Percentiles rank a stretch among this genome's conserved stretches.
Evolutionary conservation across 2,113 vertebrate species (phyloP).

Genomic region (Poeciliopsis retropinna): DNA sequence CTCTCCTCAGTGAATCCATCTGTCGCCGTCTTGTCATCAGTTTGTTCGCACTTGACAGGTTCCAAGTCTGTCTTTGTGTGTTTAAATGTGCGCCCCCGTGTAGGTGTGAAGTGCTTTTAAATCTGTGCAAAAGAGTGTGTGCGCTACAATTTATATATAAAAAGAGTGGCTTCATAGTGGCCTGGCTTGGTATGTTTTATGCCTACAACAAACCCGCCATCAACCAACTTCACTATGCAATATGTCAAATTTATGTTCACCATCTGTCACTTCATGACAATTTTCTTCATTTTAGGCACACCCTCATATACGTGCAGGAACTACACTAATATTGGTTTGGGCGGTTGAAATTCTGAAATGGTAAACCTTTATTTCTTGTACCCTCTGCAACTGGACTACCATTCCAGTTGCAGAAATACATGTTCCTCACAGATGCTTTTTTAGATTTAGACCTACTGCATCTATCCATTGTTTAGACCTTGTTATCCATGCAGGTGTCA

Average conservation of each 20-base stretch:
- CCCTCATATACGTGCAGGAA: neutral
- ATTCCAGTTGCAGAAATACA: neutral
- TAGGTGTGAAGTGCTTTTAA: slow-evolving; percentile 62
- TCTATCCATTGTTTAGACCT: neutral
- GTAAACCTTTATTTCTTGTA: neutral
- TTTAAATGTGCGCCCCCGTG: slow-evolving; percentile 67
- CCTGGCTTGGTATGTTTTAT: neutral
- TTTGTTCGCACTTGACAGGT: slow-evolving; percentile 77
- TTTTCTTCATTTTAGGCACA: too few relatives aligned
- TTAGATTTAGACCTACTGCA: neutral
- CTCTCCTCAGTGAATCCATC: slow-evolving; percentile 77
- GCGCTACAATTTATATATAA: slow-evolving; percentile 33
- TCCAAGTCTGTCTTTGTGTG: slow-evolving; percentile 71
- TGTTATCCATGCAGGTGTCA: too few relatives aligned
- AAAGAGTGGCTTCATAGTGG: slow-evolving; percentile 55
- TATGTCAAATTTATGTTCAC: too few relatives aligned
- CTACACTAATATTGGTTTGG: neutral
- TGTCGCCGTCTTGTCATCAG: slow-evolving; percentile 74
- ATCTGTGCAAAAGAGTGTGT: slow-evolving; percentile 34
- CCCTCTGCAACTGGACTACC: neutral
- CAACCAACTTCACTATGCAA: too few relatives aligned
- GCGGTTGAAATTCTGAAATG: neutral
- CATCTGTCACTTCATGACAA: too few relatives aligned
- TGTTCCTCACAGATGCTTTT: neutral
- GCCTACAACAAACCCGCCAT: neutral